Percentiles rank a stretch among this genome's conserved stretches.
These are phyloP conservation scores for Luffia ferchaultella DNA, from an alignment of 2,888 invertebrate species.

Conservation along the genomic window DNA sequence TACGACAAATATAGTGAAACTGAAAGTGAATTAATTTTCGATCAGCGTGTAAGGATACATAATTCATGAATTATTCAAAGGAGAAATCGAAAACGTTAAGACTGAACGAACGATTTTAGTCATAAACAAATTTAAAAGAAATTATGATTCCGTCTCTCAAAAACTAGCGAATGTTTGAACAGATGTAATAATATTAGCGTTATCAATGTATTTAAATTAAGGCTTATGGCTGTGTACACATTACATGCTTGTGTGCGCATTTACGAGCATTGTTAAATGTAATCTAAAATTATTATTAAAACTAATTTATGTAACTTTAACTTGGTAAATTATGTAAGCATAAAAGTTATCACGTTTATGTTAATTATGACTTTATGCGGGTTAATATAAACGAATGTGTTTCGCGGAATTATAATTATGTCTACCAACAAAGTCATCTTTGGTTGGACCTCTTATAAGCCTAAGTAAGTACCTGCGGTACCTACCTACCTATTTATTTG, in stretches of 20 bases:
- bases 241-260: not conserved
- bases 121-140: too few relatives aligned
- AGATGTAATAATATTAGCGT: not conserved
- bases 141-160: not conserved
- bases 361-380: too few relatives aligned
- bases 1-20: not conserved
- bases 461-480: too few relatives aligned
- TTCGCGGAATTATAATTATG: too few relatives aligned
- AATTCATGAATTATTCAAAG: not conserved
- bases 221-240: not conserved
- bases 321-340: too few relatives aligned
- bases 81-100: not conserved
- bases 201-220: not conserved
- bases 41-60: not conserved
- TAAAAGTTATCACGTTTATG: too few relatives aligned
- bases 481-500: too few relatives aligned
- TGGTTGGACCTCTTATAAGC: too few relatives aligned
- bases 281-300: too few relatives aligned
- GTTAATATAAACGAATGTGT: too few relatives aligned
- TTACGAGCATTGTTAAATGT: not conserved
- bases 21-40: not conserved
- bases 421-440: too few relatives aligned
- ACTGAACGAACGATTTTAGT: not conserved
- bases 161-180: not conserved
- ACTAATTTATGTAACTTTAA: too few relatives aligned